Percentiles rank a stretch among this genome's conserved stretches.
These are phyloP conservation scores for Alligator sinensis DNA, from an alignment of 2,113 vertebrate species.

Conservation along the genomic window DNA sequence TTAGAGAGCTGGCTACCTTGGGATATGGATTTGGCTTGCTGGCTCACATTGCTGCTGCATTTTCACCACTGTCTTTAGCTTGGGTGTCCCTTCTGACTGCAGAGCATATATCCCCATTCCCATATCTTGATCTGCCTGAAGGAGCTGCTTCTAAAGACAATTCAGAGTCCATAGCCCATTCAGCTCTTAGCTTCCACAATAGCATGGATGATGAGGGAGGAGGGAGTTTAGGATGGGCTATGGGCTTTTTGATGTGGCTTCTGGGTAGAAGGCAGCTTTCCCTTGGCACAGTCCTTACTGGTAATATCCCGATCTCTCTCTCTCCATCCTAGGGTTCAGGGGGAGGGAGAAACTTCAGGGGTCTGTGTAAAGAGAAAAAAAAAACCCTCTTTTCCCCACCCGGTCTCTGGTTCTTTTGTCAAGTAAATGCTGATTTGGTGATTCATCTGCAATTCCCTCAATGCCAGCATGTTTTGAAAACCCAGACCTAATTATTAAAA, in stretches of 20 bases:
- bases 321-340: not conserved
- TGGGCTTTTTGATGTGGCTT: not conserved
- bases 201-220: not conserved
- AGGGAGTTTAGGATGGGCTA: not conserved
- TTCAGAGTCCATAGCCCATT: not conserved
- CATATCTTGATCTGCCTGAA: not conserved
- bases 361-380: not conserved
- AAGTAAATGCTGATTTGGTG: not conserved
- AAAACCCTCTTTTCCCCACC: not conserved
- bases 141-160: not conserved
- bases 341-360: not conserved
- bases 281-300: not conserved
- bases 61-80: too few species aligned
- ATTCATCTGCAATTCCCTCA: rapidly evolving
- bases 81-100: too few species aligned
- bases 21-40: too few species aligned
- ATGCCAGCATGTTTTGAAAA: not conserved
- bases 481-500: not conserved
- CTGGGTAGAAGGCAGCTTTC: not conserved
- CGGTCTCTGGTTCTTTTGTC: not conserved
- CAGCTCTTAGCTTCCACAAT: not conserved
- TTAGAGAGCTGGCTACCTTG: too few species aligned
- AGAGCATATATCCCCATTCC: not conserved
- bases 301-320: not conserved
- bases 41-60: too few species aligned